A percentile compares a stretch with the other conserved stretches of the same genome.
phyloP scores from a whole-genome alignment of 2,888 invertebrate species.

The Dicyrtomina minuta region DNA sequence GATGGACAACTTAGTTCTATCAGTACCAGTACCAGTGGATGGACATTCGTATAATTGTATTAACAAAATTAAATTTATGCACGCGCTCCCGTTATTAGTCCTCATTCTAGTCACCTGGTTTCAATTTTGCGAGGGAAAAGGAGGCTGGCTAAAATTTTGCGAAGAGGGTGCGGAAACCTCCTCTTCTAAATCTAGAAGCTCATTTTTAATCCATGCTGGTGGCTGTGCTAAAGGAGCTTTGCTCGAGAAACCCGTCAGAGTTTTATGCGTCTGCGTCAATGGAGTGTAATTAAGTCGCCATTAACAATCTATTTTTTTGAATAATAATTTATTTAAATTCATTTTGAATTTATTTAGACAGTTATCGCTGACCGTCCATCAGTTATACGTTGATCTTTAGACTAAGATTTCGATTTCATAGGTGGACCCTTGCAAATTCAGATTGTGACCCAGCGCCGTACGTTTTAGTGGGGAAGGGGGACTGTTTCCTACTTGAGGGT shows the following conservation, averaged over 20 bases:
- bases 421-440: neutral
- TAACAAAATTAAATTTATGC: too few species aligned
- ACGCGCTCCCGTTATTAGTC: too few species aligned
- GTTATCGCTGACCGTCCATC: neutral
- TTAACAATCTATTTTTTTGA: neutral
- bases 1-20: too few species aligned
- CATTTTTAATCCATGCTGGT: constrained; percentile 6
- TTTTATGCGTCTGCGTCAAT: constrained; percentile 1
- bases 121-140: neutral
- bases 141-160: constrained; percentile 4
- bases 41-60: too few species aligned
- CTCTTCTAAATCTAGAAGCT: too few species aligned
- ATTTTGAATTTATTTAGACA: neutral
- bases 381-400: too few species aligned
- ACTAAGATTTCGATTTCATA: too few species aligned
- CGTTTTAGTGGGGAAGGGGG: constrained; percentile 5
- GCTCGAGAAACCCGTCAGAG: neutral
- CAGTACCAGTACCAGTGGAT: too few species aligned
- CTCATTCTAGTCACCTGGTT: too few species aligned
- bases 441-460: neutral
- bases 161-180: neutral
- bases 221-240: constrained; percentile 2
- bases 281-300: constrained; percentile 1
- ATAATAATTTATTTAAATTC: neutral
- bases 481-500: neutral